Evolutionary conservation across 2,888 invertebrate species (phyloP).

Genomic region (Euproctis similis): DNA sequence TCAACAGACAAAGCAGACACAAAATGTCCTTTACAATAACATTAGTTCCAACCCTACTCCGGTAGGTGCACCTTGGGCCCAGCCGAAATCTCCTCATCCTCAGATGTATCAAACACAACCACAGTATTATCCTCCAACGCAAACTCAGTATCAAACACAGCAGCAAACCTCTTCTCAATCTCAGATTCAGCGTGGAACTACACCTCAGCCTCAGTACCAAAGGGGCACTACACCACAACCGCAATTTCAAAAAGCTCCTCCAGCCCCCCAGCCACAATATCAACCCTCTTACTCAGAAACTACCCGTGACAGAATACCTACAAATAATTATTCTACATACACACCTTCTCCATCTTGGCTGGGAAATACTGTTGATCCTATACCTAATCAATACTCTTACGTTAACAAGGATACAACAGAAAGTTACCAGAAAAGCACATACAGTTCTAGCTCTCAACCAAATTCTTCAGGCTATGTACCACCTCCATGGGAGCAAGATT

Average conservation of each 20-base stretch:
- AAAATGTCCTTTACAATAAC: conserved; percentile 46
- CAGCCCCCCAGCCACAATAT: conserved; percentile 26
- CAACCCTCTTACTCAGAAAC: conserved; percentile 42
- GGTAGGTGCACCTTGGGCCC: conserved; percentile 24
- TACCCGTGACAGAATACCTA: conserved; percentile 32
- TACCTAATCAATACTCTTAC: conserved; percentile 45
- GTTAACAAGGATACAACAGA: conserved; percentile 39
- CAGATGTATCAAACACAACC: conserved; percentile 31
- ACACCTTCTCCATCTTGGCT: conserved; percentile 52
- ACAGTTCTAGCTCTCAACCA: conserved; percentile 35
- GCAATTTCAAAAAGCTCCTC: conserved; percentile 22
- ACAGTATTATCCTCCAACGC: conserved; percentile 28
- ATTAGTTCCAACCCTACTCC: conserved; percentile 28
- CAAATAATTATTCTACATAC: conserved; percentile 38
- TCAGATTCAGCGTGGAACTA: conserved; percentile 18
- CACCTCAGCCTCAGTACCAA: conserved; percentile 22
- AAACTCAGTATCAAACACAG: conserved; percentile 19
- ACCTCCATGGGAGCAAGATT: conserved; percentile 68
- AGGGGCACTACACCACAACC: conserved; percentile 19
- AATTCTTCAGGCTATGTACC: conserved; percentile 62
- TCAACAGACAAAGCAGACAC: conserved; percentile 49
- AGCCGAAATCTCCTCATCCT: conserved; percentile 30
- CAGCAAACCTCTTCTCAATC: conserved; percentile 5
- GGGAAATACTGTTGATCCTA: conserved; percentile 26
- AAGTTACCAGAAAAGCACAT: conserved; percentile 36